Percentiles rank a stretch among this genome's conserved stretches.
Evolutionary conservation across 1,140 invertebrate genomes (phyloP).

Genomic region (Habropoda laboriosa): DNA sequence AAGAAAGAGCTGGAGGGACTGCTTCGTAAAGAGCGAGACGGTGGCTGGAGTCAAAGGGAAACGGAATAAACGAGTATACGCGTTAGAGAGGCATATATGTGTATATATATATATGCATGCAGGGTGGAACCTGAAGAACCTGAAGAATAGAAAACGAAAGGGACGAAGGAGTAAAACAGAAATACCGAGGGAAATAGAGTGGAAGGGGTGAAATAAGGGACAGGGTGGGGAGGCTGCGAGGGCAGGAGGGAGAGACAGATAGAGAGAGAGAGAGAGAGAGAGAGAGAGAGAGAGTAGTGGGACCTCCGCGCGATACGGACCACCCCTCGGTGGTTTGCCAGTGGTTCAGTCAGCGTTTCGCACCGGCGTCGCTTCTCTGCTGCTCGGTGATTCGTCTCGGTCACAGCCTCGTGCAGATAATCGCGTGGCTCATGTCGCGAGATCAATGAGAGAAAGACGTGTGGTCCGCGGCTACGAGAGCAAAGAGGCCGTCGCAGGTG

Average conservation of each 20-base stretch:
- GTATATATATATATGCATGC: too few relatives aligned
- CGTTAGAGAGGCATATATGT: too few relatives aligned
- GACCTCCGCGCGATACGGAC: constrained; percentile 56
- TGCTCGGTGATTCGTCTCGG: constrained; percentile 39
- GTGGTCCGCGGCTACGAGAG: constrained; percentile 14
- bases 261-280: constrained; percentile 2
- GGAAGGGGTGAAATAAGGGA: constrained; percentile 29
- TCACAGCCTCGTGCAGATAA: constrained; percentile 56
- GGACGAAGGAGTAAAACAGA: background rate
- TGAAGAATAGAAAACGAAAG: background rate
- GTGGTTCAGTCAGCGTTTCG: constrained; percentile 69
- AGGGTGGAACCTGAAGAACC: background rate
- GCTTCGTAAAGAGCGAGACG: background rate
- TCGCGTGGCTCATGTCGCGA: constrained; percentile 56
- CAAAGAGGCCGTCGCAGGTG: background rate
- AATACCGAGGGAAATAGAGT: background rate
- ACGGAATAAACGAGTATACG: background rate
- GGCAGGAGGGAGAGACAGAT: background rate
- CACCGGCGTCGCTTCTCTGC: constrained; percentile 64
- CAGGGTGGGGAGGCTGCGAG: constrained; percentile 5
- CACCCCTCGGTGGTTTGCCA: constrained; percentile 66
- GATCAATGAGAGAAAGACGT: constrained; percentile 57
- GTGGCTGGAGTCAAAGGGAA: background rate
- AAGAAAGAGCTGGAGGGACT: background rate
- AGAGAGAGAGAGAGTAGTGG: constrained; percentile 52